Conservation (phyloP, 2,113 vertebrate genomes). For the Mustelus asterias region DNA sequence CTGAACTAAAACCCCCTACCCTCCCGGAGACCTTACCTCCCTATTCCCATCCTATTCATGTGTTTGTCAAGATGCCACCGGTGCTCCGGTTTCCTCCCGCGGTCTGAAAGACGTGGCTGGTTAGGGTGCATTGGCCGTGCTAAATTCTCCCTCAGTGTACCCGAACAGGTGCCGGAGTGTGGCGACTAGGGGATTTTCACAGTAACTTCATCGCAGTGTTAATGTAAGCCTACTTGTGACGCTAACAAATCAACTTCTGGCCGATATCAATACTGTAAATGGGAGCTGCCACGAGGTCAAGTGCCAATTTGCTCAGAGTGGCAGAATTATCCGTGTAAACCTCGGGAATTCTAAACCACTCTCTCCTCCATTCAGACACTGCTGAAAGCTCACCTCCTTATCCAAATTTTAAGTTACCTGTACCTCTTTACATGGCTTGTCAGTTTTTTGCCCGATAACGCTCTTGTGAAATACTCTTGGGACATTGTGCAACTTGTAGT, state of each 20-base stretch:
- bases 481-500: neutral
- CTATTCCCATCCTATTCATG: too few species aligned
- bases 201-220: too few species aligned
- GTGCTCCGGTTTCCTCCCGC: too few species aligned
- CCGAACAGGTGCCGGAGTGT: too few species aligned
- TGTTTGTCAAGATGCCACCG: too few species aligned
- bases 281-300: neutral
- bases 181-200: too few species aligned
- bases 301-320: neutral
- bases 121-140: too few species aligned
- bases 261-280: neutral
- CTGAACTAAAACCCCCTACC: too few species aligned
- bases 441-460: neutral
- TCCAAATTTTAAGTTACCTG: neutral
- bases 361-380: neutral
- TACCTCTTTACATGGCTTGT: neutral
- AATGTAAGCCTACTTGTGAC: too few species aligned
- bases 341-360: neutral
- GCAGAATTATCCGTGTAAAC: neutral
- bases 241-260: neutral
- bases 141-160: too few species aligned
- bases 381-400: neutral
- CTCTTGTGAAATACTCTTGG: neutral
- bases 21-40: too few species aligned
- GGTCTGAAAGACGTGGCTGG: too few species aligned